Conservation (phyloP, 2,797 vertebrate species). For the Tamandua tetradactyla region DNA sequence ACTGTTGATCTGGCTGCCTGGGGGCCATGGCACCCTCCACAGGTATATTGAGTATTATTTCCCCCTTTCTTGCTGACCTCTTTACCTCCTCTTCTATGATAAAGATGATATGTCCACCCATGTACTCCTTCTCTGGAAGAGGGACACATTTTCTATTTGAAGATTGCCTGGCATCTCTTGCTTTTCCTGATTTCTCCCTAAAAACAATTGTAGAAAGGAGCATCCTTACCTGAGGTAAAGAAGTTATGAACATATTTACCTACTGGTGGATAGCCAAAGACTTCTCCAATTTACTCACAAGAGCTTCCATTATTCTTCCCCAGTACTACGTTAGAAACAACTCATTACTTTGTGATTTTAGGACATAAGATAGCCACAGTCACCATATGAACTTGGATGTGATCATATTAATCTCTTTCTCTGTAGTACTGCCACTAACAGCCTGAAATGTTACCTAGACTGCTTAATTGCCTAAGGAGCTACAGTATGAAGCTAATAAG, state of each 20-base stretch:
- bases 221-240: not conserved
- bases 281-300: not conserved
- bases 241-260: not conserved
- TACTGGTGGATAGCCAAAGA: not conserved
- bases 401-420: conserved; percentile 5
- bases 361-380: not conserved
- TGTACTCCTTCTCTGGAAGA: not conserved
- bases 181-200: conserved; percentile 34
- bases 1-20: not conserved
- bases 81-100: not conserved
- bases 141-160: not conserved
- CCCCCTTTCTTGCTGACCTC: not conserved
- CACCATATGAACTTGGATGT: not conserved
- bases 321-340: not conserved
- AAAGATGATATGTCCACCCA: not conserved
- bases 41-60: not conserved
- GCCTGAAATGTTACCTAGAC: conserved; percentile 30
- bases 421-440: not conserved
- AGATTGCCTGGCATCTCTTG: not conserved
- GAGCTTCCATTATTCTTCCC: not conserved
- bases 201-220: not conserved
- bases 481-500: conserved; percentile 56
- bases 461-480: conserved; percentile 37
- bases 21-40: too few species aligned
- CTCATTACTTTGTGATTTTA: not conserved